These are phyloP conservation scores for Pelosia muscerda DNA, from an alignment of 2,888 invertebrate genomes.

Conservation along the genomic window DNA sequence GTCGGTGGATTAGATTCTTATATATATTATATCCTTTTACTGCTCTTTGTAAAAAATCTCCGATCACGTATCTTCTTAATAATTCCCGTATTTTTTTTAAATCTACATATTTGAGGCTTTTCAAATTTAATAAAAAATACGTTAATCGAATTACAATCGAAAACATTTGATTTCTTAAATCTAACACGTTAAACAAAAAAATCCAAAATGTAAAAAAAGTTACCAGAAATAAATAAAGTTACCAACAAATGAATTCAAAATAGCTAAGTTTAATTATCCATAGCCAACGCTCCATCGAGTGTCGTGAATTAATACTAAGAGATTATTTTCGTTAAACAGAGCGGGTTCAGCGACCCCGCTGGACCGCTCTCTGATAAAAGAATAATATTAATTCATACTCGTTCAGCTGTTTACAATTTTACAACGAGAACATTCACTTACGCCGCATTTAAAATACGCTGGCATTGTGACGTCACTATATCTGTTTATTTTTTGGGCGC, in stretches of 20 bases:
- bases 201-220: no score
- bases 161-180: no score
- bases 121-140: neutral
- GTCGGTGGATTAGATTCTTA: no score
- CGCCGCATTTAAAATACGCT: conserved; percentile 39
- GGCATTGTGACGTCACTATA: conserved; percentile 26
- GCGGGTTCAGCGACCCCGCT: conserved; percentile 68
- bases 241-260: neutral
- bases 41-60: no score
- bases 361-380: conserved; percentile 71
- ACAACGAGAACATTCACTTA: conserved; percentile 42
- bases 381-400: conserved; percentile 72
- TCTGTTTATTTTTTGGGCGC: conserved; percentile 22
- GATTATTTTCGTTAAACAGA: conserved; percentile 53
- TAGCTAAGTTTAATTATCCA: neutral
- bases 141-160: neutral
- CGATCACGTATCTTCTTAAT: no score
- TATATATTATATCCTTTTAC: no score
- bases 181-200: no score
- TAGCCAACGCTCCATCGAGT: conserved; percentile 22
- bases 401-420: conserved; percentile 56
- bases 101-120: neutral
- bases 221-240: neutral
- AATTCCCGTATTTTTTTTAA: no score
- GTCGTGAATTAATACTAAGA: conserved; percentile 50